Base-by-base conservation (phyloP, 30 jellyfish, hydroid and myxozoan genomes). In the Catostylus mosaicus region DNA sequence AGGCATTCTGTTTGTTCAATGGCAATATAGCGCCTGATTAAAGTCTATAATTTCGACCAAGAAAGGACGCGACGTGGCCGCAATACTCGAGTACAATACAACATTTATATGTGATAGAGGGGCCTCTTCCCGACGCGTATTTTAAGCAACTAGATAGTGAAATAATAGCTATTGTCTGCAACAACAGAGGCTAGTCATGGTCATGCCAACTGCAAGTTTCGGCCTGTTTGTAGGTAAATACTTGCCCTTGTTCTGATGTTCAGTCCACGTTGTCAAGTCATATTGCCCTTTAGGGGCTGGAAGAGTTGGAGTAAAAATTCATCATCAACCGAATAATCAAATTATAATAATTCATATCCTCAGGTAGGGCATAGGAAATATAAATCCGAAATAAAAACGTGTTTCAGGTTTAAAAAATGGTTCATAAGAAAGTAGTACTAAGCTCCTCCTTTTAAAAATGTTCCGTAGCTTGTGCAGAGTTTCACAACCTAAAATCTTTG, bases 1-100 rank as follows among this genome's bases (percentile, higher is more conserved):
- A 47, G 34, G 88, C 88, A 76, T 57, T 62, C 61, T 51, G 76
- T 12, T 22, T 33, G 32, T 56, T n/a, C 78, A 51, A 76, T 76
- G 59, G 88, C 78, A 56, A 76, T 54, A 76, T 34, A 62, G 26
- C 72, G 14, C 4, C 30, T 36, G 70, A 38, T 20, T 45, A 51
- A 76, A 11, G 20, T 78, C 20, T 30, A 36, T 34, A 57, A 30
- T 56, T 22, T 32, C 22, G 20, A n/a, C 78, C 78, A 59, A 76
- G 78, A 76, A 76, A 76, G 78, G 78, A 76, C 88, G 88, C 88
- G 88, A 40, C 71, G 19, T 34, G 62, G 54, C 86, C 86, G 61
- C 77, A 76, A 35, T 33, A 14, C 40, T 19, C 61, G 36, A 51
- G 46, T 18, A 56, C 20, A 48, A 48, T n/a, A 48, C 23, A 48